Base-by-base conservation (phyloP, 2,113 vertebrate species). In the Thamnaconus septentrionalis region DNA sequence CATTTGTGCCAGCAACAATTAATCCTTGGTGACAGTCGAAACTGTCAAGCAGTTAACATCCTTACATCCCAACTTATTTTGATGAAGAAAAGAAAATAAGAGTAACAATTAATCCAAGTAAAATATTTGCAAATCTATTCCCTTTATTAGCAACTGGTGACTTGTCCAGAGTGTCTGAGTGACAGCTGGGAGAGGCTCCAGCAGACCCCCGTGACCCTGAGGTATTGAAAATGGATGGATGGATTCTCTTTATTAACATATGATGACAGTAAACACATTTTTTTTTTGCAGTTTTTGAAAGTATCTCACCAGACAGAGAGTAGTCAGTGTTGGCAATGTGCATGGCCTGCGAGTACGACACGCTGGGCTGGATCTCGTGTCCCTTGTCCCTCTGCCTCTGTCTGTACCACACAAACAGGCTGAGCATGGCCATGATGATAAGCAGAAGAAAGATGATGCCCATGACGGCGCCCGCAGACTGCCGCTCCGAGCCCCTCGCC, bases 381-480 rank as follows among this genome's bases (percentile, higher is more conserved):
- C 94, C 96, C 75, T 99, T 99, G 63, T 96, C 95, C 89, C 95
- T 92, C 87, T 98, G 96, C 47, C 92, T 93, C 86, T 94, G 94
- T 62, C 96, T 92, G 91, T 94, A 95, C 96, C 96, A 99, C 73
- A 96, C 92, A 66, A 98, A 99, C 80, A 99, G 90, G 79, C 94
- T 94, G 73, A 99, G 93, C 92, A 98, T 92, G 75, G 94, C 92
- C 93, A 96, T 93, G 83, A 96, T 93, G 93, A 99, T 96, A 87
- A 98, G 92, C 64, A 99, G 88, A 53, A 99, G 93, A 80, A 98
- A 93, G 86, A 96, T 93, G 86, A 98, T 95, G 71, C 97, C 97
- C 66, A 96, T 96, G 87, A 97, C 94, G 0, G 96, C 97, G 4
- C 97, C 97, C n/a, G 97, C 96, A 0, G 97, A 99, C 90, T 99